A percentile compares a stretch with the other conserved stretches of the same genome.
phyloP scores from a whole-genome alignment of 2,113 vertebrate species.

The Takifugu flavidus region DNA sequence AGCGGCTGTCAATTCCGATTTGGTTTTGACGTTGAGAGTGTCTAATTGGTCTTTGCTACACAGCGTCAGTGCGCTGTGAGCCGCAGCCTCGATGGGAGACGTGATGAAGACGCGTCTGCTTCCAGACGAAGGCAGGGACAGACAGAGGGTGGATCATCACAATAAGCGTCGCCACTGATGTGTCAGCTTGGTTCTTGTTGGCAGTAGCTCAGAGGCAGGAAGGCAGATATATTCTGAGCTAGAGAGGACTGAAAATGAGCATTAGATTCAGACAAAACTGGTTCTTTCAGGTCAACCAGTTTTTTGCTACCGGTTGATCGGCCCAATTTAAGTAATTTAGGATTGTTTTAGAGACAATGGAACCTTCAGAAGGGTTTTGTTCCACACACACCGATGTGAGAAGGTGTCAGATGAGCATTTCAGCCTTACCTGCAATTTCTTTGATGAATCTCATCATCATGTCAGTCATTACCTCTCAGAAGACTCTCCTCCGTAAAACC shows the following conservation, averaged over 20 bases:
- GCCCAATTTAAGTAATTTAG: constrained; percentile 11
- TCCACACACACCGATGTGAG: background rate
- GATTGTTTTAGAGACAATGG: constrained; percentile 13
- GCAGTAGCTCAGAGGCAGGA: background rate
- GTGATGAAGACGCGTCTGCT: constrained; percentile 37
- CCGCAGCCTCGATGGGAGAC: constrained; percentile 26
- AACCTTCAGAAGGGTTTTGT: constrained; percentile 30
- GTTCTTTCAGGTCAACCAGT: background rate
- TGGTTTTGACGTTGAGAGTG: constrained; percentile 15
- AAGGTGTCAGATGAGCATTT: constrained; percentile 3
- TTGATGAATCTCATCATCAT: constrained; percentile 39
- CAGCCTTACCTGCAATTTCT: constrained; percentile 14
- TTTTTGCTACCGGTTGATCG: constrained; percentile 7
- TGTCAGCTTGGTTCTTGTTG: background rate
- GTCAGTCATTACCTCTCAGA: constrained; percentile 13
- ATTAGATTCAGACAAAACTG: too few relatives aligned
- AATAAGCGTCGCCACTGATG: constrained; percentile 3
- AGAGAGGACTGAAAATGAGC: constrained; percentile 6
- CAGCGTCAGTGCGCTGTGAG: constrained; percentile 22
- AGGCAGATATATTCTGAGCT: constrained; percentile 1
- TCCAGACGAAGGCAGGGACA: constrained; percentile 17
- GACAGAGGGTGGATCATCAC: constrained; percentile 15
- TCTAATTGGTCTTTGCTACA: constrained; percentile 60
- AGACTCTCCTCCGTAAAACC: background rate
- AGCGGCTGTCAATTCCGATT: constrained; percentile 48